Base-by-base conservation (phyloP, 2,113 vertebrate genomes). In the Ranitomeya imitator region DNA sequence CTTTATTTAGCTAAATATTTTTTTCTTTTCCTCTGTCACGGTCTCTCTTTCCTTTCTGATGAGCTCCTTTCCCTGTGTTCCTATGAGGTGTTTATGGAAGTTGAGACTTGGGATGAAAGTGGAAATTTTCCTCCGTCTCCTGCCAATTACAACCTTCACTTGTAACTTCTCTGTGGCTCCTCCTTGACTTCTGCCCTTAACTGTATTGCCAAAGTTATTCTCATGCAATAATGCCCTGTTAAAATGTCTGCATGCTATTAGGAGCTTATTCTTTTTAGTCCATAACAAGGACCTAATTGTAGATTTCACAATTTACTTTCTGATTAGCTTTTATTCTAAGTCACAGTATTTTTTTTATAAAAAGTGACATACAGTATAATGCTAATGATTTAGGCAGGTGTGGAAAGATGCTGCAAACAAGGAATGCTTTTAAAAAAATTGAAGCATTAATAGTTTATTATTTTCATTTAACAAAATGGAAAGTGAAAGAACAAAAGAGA, bases 61-160 rank as follows among this genome's bases (percentile, higher is more conserved):
- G 52, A 73, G 78, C 37, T 83, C 67, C 57, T 81, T 88, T 52
- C 63, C 80, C 61, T 73, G 79, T 88, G 78, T 57, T 55, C 26
- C 71, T 87, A 71, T 45, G 63, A 37, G 78, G 86, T 87, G 86
- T 88, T 88, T 88, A 88, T 88, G 86, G 86, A 88, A 87, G 74
- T 37, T 87, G 79, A 87, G 77, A 87, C 65, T 67, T 73, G 65
- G 67, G 79, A 83, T 82, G 67, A 88, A 63, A 45, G 60, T 88
- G 79, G 86, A 81, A 80, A 61, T 83, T 88, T 83, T 88, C 79
- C 79, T 83, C 79, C 10, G 54, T 51, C 55, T 52, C 65, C 54
- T 87, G 86, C 86, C 86, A 87, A 87, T 54, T 87, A 87, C 86
- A 81, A 81, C 86, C 57, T 88, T 88, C 13, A 51, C 37, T 63